Conservation (phyloP, 2,888 invertebrate species). For the Xestia c-nigrum region DNA sequence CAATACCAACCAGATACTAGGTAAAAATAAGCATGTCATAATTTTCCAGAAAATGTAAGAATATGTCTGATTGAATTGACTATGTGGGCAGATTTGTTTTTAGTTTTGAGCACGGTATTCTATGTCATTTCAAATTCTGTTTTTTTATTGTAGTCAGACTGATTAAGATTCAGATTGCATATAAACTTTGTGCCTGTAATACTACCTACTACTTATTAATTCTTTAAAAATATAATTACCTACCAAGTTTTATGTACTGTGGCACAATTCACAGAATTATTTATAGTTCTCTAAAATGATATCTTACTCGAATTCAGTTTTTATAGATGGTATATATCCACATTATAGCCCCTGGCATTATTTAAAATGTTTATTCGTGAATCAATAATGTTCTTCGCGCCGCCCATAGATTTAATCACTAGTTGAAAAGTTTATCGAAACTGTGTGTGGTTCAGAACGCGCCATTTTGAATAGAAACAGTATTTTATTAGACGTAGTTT, state of each 20-base stretch:
- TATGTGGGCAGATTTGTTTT: neutral
- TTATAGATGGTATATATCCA: constrained; percentile 44
- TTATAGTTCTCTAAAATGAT: constrained; percentile 43
- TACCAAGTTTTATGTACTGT: neutral
- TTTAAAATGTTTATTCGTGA: constrained; percentile 52
- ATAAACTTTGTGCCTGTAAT: neutral
- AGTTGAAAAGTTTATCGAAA: constrained; percentile 29
- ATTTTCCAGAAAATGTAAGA: neutral
- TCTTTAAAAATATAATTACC: neutral
- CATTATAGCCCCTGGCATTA: constrained; percentile 38
- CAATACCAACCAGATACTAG: neutral
- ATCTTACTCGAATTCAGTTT: constrained; percentile 50
- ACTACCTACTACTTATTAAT: neutral
- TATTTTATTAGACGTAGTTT: constrained; percentile 19
- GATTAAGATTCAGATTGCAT: too few relatives aligned
- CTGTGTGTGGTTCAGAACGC: constrained; percentile 44
- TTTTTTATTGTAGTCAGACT: too few relatives aligned
- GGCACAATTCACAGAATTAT: constrained; percentile 3
- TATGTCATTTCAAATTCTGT: neutral
- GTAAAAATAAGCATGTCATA: neutral
- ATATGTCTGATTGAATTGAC: neutral
- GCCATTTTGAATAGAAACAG: constrained; percentile 39
- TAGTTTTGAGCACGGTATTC: neutral
- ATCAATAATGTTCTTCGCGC: constrained; percentile 52
- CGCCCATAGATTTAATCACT: constrained; percentile 52